Conservation (phyloP, 2,888 invertebrate species). For the Eupithecia pulchellata region DNA sequence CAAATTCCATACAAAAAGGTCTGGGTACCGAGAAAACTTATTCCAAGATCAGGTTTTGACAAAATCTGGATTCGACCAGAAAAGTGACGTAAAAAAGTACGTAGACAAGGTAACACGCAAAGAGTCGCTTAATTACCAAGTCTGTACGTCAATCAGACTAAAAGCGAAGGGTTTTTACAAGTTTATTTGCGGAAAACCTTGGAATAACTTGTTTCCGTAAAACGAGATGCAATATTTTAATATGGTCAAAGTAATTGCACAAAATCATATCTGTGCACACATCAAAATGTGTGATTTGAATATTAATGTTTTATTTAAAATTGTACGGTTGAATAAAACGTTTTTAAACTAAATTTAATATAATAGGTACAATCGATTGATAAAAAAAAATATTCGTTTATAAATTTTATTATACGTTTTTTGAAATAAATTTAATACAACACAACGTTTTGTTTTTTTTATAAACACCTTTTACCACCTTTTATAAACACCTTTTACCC, state of each 20-base stretch:
- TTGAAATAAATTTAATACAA: too few relatives aligned
- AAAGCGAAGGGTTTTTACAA: constrained; percentile 22
- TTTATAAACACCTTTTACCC: too few relatives aligned
- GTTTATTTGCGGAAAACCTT: constrained; percentile 30
- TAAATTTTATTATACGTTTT: too few relatives aligned
- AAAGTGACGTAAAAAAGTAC: background rate
- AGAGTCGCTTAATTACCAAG: background rate
- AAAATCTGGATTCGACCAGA: too few relatives aligned
- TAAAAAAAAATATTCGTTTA: too few relatives aligned
- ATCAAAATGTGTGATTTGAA: constrained; percentile 8
- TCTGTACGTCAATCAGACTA: constrained; percentile 18
- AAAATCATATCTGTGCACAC: constrained; percentile 13
- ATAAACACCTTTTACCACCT: too few relatives aligned
- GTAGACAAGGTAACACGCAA: background rate
- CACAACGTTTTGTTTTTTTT: too few relatives aligned
- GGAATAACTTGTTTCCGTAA: constrained; percentile 21
- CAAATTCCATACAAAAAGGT: too few relatives aligned
- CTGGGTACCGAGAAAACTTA: too few relatives aligned
- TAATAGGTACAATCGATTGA: too few relatives aligned
- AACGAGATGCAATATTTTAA: constrained; percentile 8
- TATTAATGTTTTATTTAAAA: constrained; percentile 1
- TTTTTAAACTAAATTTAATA: too few relatives aligned
- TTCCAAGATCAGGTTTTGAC: too few relatives aligned
- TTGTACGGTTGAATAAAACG: background rate
- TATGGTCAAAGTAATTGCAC: constrained; percentile 19